phyloP scores from a whole-genome alignment of 2,888 invertebrate genomes.

The Gryllus longicercus region DNA sequence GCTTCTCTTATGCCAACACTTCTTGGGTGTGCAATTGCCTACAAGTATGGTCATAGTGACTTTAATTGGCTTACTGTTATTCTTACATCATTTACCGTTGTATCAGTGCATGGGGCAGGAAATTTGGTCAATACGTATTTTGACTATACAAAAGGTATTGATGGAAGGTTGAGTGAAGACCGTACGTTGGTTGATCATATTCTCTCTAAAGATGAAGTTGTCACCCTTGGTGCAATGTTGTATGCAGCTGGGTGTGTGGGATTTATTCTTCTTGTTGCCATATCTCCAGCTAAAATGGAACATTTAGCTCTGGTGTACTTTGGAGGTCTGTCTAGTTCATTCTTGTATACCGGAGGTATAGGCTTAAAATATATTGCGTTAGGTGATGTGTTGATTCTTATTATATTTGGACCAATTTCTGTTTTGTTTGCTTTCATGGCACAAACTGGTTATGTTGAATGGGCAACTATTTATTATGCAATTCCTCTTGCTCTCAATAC shows the following conservation, averaged over 20 bases:
- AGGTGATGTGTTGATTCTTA: slow-evolving; percentile 86
- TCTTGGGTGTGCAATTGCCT: slow-evolving; percentile 83
- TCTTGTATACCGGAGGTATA: slow-evolving; percentile 94
- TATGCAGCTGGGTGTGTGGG: slow-evolving; percentile 84
- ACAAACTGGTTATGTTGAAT: slow-evolving; percentile 87
- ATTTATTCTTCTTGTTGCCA: slow-evolving; percentile 68
- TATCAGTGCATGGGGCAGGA: slow-evolving; percentile 92
- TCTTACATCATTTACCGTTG: slow-evolving; percentile 78
- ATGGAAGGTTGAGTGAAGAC: slow-evolving; percentile 89
- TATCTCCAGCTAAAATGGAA: slow-evolving; percentile 91
- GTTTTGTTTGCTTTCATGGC: slow-evolving; percentile 91
- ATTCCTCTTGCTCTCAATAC: slow-evolving; percentile 90
- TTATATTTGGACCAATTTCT: slow-evolving; percentile 91
- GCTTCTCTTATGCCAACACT: slow-evolving; percentile 88
- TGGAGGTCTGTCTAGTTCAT: slow-evolving; percentile 90
- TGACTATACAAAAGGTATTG: slow-evolving; percentile 91
- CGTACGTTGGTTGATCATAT: slow-evolving; percentile 92
- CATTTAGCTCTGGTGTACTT: slow-evolving; percentile 92
- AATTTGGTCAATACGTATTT: slow-evolving; percentile 96
- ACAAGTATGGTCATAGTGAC: slow-evolving; percentile 67
- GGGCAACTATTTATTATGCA: slow-evolving; percentile 88
- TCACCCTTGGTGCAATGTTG: slow-evolving; percentile 81
- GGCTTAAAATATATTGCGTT: slow-evolving; percentile 93
- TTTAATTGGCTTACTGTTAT: slow-evolving; percentile 78
- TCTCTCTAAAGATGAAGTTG: slow-evolving; percentile 76